phyloP scores from a whole-genome alignment of 2,113 vertebrate species.

The Channa argus region DNA sequence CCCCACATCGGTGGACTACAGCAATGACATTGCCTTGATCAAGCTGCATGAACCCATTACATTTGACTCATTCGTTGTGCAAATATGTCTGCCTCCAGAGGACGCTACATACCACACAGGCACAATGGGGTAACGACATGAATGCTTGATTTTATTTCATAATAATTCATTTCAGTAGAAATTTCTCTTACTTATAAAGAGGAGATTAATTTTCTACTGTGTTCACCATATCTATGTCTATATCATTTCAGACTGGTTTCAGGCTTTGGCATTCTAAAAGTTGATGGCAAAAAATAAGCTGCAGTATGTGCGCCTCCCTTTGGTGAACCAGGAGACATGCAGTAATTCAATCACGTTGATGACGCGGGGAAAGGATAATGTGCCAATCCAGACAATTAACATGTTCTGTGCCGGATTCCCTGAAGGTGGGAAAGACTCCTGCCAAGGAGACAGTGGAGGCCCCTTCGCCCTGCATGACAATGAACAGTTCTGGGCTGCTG shows the following conservation, averaged over 20 bases:
- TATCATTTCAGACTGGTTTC: slow-evolving; percentile 60
- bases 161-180: background rate
- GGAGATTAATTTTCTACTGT: background rate
- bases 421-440: slow-evolving; percentile 63
- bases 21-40: slow-evolving; percentile 79
- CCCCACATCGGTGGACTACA: accelerated
- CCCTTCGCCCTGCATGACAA: slow-evolving; percentile 35
- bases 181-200: background rate
- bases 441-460: slow-evolving; percentile 67
- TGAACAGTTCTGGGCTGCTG: slow-evolving; percentile 59
- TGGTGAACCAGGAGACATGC: slow-evolving; percentile 66
- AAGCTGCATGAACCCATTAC: slow-evolving; percentile 55
- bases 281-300: background rate
- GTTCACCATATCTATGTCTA: background rate
- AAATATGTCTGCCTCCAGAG: slow-evolving; percentile 72
- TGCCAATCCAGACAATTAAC: slow-evolving; percentile 58
- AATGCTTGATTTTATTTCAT: accelerated
- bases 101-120: background rate
- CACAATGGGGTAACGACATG: slow-evolving; percentile 58
- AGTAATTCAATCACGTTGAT: accelerated
- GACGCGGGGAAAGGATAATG: accelerated
- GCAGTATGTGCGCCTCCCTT: slow-evolving; percentile 59
- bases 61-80: slow-evolving; percentile 69
- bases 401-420: slow-evolving; percentile 77
- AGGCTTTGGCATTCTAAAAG: slow-evolving; percentile 54